Evolutionary conservation across 2,797 vertebrate species (phyloP).

Genomic region (Centropyge bicolor): DNA sequence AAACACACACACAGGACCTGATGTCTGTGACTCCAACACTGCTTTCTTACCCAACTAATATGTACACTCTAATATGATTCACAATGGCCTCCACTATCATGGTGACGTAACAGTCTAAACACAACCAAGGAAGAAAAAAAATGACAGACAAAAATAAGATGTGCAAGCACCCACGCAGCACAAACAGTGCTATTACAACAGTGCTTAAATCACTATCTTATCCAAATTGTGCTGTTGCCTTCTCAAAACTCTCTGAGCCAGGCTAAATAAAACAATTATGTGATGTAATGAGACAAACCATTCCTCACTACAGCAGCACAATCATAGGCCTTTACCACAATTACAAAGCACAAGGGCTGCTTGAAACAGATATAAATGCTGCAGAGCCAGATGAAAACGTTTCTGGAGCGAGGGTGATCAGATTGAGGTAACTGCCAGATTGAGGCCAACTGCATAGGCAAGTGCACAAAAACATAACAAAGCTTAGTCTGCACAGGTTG

Average conservation of each 20-base stretch:
- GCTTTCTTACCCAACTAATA: slow-evolving; percentile 4
- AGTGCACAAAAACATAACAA: slow-evolving; percentile 28
- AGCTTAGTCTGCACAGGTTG: background rate
- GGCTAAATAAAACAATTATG: slow-evolving; percentile 24
- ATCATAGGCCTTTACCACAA: slow-evolving; percentile 29
- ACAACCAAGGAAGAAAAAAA: background rate
- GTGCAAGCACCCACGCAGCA: background rate
- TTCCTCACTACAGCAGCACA: slow-evolving; percentile 33
- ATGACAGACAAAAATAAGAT: background rate
- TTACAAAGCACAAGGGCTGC: slow-evolving; percentile 29
- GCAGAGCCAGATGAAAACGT: slow-evolving; percentile 37
- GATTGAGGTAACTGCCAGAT: slow-evolving; percentile 2
- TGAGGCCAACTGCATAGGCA: slow-evolving; percentile 19
- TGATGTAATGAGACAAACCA: slow-evolving; percentile 7
- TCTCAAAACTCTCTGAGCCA: background rate
- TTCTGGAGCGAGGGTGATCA: slow-evolving; percentile 22
- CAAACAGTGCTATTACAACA: background rate
- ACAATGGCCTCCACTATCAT: slow-evolving; percentile 11
- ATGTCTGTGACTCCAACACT: background rate
- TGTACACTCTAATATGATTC: slow-evolving; percentile 24
- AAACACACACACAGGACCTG: background rate
- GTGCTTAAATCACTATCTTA: background rate
- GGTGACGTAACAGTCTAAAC: slow-evolving; percentile 22
- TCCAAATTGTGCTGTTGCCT: slow-evolving; percentile 3
- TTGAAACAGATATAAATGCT: slow-evolving; percentile 38